A percentile compares a stretch with the other conserved stretches of the same genome.
Conservation (phyloP, 1,140 invertebrate genomes). For the Zaprionus davidi region DNA sequence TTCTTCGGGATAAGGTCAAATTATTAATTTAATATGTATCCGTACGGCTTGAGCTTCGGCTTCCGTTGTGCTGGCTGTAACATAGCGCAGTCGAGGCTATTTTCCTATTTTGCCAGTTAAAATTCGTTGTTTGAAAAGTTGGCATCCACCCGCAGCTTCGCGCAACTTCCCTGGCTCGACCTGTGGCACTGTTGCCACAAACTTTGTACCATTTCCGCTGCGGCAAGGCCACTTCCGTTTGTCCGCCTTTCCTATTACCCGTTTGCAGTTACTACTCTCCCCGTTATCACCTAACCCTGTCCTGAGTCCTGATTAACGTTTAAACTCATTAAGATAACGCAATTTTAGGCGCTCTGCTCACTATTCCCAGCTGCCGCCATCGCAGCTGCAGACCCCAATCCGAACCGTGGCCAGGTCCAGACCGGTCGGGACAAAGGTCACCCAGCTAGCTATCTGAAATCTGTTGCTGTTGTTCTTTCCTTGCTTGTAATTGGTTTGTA, state of each 20-base stretch:
- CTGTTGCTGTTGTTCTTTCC: conserved; percentile 68
- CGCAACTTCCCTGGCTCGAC: conserved; percentile 18
- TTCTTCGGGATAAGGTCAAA: conserved; percentile 69
- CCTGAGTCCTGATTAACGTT: conserved; percentile 68
- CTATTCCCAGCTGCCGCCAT: conserved; percentile 58
- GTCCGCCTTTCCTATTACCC: conserved; percentile 1
- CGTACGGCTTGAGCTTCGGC: conserved; percentile 62
- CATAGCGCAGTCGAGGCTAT: conserved; percentile 16
- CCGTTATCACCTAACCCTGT: conserved; percentile 21
- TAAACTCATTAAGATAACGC: conserved; percentile 83
- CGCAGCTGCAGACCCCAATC: conserved; percentile 25
- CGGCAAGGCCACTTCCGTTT: conserved; percentile 41
- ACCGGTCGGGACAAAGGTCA: conserved; percentile 63
- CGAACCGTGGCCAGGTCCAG: neutral
- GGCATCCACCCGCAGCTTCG: conserved; percentile 13
- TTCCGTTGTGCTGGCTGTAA: conserved; percentile 59
- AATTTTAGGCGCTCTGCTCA: conserved; percentile 74
- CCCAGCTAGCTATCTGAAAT: conserved; percentile 60
- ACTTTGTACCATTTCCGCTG: conserved; percentile 69
- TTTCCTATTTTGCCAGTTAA: conserved; percentile 43
- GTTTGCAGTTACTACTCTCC: conserved; percentile 6
- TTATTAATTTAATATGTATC: conserved; percentile 83
- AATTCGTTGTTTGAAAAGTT: conserved; percentile 61
- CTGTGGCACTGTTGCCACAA: conserved; percentile 63
- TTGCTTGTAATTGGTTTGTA: conserved; percentile 74